Conservation (phyloP, 2,113 vertebrate genomes). For the Rhinoderma darwinii region DNA sequence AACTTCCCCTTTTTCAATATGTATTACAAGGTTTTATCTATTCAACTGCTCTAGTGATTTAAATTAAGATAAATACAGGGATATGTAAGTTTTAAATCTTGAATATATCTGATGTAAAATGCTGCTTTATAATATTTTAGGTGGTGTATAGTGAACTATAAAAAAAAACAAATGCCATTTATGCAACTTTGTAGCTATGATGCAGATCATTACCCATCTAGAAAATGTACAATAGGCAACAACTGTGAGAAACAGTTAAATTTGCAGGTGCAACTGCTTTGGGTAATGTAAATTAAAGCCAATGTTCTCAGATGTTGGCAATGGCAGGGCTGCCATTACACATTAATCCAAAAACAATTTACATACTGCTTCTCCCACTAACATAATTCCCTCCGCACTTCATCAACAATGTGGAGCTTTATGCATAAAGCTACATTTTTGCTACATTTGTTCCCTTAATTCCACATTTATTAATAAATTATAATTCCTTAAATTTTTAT, state of each 20-base stretch:
- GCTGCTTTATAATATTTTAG: neutral
- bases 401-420: neutral
- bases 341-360: conserved; percentile 32
- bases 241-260: conserved; percentile 19
- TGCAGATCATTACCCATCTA: neutral
- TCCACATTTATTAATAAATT: neutral
- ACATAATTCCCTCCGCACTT: conserved; percentile 13
- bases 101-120: too few species aligned
- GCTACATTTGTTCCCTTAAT: neutral
- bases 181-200: neutral
- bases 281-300: conserved; percentile 28
- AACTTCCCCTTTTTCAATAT: too few species aligned
- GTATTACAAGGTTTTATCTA: too few species aligned
- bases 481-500: neutral
- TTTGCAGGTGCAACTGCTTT: conserved; percentile 10
- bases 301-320: conserved; percentile 34
- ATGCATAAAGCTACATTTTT: neutral
- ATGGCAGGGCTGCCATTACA: conserved; percentile 1
- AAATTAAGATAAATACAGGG: too few species aligned
- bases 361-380: conserved; percentile 10
- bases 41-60: too few species aligned
- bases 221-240: neutral
- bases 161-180: neutral
- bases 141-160: neutral
- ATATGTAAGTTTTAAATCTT: too few species aligned